Percentiles rank a stretch among this genome's conserved stretches.
phyloP scores from a whole-genome alignment of 2,888 invertebrate species.

The Acholoe squamosa region DNA sequence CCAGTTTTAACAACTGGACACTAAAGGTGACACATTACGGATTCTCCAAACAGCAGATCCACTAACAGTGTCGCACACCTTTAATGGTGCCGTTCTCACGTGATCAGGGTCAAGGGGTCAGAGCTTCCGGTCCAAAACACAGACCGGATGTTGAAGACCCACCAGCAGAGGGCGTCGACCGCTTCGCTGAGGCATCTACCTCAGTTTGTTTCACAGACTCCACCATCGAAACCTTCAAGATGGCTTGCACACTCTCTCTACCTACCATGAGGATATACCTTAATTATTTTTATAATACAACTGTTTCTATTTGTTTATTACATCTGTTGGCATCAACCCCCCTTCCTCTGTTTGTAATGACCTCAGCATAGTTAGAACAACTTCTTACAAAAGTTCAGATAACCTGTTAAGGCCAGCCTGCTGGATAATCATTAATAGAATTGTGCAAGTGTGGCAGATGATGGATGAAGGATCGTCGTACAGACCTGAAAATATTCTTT shows the following conservation, averaged over 20 bases:
- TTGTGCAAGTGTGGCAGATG: neutral
- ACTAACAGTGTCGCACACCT: too few species aligned
- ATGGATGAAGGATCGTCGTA: neutral
- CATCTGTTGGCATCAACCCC: too few species aligned
- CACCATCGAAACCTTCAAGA: neutral
- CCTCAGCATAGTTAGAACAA: neutral
- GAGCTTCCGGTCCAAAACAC: neutral
- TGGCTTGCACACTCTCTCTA: too few species aligned
- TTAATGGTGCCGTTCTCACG: neutral
- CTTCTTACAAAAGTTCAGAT: neutral
- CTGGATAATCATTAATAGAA: neutral
- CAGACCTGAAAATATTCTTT: neutral
- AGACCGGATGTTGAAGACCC: neutral
- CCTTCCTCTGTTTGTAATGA: neutral
- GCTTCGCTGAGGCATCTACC: neutral
- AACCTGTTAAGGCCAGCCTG: neutral
- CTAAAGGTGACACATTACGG: too few species aligned
- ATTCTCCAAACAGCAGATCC: too few species aligned
- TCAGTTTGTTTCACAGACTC: slow-evolving; percentile 8
- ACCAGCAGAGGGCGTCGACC: neutral
- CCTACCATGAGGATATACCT: too few species aligned
- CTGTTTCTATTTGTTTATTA: too few species aligned
- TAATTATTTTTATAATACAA: too few species aligned
- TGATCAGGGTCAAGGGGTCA: slow-evolving; percentile 9
- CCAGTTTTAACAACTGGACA: too few species aligned